Evolutionary conservation across 2,888 invertebrate species (phyloP), one percentile per base, ranked within the genome.

Genomic region (Tipula confusa): DNA sequence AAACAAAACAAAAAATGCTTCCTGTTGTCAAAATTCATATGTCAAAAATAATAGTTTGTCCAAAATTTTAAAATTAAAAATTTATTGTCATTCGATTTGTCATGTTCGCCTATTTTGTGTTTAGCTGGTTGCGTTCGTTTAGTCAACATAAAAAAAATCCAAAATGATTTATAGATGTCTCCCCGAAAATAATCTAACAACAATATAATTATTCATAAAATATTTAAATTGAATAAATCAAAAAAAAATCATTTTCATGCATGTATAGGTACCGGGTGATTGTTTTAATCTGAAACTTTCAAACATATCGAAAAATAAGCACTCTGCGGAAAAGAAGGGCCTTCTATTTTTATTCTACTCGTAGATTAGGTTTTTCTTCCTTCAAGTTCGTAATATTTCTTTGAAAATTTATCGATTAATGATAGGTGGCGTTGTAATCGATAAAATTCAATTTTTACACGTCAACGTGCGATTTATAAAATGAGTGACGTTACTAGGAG

Each of bases 41-140:
- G 64, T 64, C 64, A 64, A 64, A 64, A 64, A 64, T 64, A 64
- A 64, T 64, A 64, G 64, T 64, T 64, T 64, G 24, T 24, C 64
- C 64, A 64, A 64, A 43, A 43, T 43, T 43, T 43, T 15, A 5
- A 43, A 43, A 43, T 15, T 7, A 43, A 43, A 64, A 64, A 64
- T 64, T 64, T 64, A 64, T 64, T 64, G 24, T 64, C 64, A 64
- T 64, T 64, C 64, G 64, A 64, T 64, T 64, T 64, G 64, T 64
- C 64, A 64, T 64, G 64, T 64, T 64, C 64, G 18, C 64, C 64
- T 64, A 64, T 64, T 64, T 64, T 64, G 64, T 64, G 9, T 64
- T 64, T 64, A 11, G 64, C 24, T 13, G 38, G 64, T 64, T 64
- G 64, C 43, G 43, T 43, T 43, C 43, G 43, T 43, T 43, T 43